phyloP scores from a whole-genome alignment of 2,888 invertebrate genomes.

The Latheticus oryzae region DNA sequence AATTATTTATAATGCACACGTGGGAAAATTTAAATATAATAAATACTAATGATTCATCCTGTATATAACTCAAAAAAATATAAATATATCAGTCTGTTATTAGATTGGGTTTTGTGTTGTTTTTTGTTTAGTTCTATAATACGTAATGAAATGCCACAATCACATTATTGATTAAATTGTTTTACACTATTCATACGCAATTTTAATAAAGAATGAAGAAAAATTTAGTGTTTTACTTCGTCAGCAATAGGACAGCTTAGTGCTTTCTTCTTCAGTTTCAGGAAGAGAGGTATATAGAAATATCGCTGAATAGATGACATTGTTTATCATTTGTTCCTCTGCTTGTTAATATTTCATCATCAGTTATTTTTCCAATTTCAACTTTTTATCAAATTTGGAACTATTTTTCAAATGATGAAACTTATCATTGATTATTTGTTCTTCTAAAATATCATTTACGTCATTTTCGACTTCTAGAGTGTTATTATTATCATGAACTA shows the following conservation, averaged over 20 bases:
- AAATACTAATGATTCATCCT: conserved; percentile 24
- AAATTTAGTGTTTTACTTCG: too few species aligned
- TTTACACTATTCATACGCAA: conserved; percentile 63
- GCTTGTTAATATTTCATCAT: conserved; percentile 29
- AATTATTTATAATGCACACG: conserved; percentile 25
- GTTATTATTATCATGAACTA: conserved; percentile 40
- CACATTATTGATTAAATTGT: conserved; percentile 60
- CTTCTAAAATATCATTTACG: conserved; percentile 56
- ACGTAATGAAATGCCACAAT: conserved; percentile 56
- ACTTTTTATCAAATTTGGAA: conserved; percentile 52
- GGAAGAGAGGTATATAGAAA: too few species aligned
- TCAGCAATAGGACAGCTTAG: too few species aligned
- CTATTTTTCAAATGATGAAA: conserved; percentile 51
- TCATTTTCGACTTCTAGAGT: conserved; percentile 44
- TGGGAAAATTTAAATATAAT: conserved; percentile 14
- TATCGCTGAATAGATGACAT: conserved; percentile 41
- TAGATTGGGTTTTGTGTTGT: conserved; percentile 28
- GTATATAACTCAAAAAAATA: conserved; percentile 30
- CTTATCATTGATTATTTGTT: conserved; percentile 55
- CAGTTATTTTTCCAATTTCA: conserved; percentile 63
- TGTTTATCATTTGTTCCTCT: conserved; percentile 33
- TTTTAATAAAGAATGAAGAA: conserved; percentile 58
- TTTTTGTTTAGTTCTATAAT: conserved; percentile 29
- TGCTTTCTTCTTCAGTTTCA: too few species aligned
- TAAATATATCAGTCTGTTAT: conserved; percentile 26